These are phyloP conservation scores for Falcunculus frontatus DNA, from an alignment of 2,113 vertebrate genomes.

Conservation along the genomic window DNA sequence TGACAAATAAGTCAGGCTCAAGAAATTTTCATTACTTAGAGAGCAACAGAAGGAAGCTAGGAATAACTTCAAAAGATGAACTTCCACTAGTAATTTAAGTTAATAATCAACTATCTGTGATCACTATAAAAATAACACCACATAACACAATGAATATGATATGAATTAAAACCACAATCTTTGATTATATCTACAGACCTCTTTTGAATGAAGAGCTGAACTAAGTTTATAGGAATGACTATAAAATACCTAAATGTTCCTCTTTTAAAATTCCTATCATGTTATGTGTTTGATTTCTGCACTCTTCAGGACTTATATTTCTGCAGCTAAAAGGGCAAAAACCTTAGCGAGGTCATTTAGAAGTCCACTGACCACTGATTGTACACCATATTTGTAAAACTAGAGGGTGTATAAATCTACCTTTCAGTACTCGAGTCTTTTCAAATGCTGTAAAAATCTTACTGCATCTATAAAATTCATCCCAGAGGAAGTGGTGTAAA, in stretches of 20 bases:
- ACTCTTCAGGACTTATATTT: not conserved
- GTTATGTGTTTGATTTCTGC: not conserved
- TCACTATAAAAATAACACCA: not conserved
- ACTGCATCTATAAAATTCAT: not conserved
- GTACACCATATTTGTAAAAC: not conserved
- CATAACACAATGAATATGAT: not conserved
- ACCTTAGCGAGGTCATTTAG: not conserved
- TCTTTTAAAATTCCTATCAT: not conserved
- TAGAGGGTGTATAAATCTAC: not conserved
- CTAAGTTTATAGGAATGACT: not conserved
- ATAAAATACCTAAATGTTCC: not conserved
- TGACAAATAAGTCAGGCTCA: not conserved
- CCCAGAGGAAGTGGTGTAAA: not conserved
- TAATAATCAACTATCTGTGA: not conserved
- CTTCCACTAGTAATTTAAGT: not conserved
- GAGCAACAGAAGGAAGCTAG: not conserved
- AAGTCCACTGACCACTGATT: not conserved
- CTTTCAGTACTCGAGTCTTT: not conserved
- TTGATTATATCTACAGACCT: not conserved
- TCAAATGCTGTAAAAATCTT: slow-evolving; percentile 16
- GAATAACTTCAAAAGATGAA: not conserved
- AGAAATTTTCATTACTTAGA: not conserved
- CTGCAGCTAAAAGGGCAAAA: not conserved
- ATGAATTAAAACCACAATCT: not conserved
- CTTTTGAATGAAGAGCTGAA: not conserved